Evolutionary conservation across 2,113 vertebrate genomes (phyloP).

Genomic region (Oreochromis niloticus): DNA sequence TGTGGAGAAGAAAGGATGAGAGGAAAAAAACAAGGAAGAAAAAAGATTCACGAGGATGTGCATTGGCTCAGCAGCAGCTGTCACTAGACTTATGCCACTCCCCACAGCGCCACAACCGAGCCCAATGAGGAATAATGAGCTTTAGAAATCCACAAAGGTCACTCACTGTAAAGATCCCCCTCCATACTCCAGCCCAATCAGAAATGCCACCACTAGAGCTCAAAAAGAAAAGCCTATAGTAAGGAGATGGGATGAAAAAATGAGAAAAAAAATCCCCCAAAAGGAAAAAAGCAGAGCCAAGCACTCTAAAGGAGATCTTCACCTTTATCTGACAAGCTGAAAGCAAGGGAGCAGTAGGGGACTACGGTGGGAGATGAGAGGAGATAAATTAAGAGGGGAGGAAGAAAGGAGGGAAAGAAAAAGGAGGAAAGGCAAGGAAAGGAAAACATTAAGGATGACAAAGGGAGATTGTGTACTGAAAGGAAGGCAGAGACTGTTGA

Average conservation of each 20-base stretch:
- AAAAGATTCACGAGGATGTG: constrained; percentile 17
- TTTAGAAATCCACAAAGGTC: constrained; percentile 72
- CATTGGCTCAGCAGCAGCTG: constrained; percentile 40
- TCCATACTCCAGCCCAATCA: constrained; percentile 37
- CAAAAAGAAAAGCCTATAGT: constrained; percentile 44
- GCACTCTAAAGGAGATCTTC: constrained; percentile 43
- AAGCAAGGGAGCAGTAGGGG: constrained; percentile 32
- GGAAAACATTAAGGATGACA: constrained; percentile 31
- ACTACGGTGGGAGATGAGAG: constrained; percentile 22
- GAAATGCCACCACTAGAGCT: constrained; percentile 50
- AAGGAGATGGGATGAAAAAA: not conserved
- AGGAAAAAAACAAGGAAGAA: not conserved
- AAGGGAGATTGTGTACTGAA: not conserved
- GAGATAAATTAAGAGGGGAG: not conserved
- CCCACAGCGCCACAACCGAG: constrained; percentile 41
- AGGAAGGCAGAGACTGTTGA: constrained; percentile 14
- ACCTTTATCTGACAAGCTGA: constrained; percentile 63
- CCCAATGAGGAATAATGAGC: constrained; percentile 68
- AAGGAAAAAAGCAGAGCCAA: constrained; percentile 35
- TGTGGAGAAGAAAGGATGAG: not conserved
- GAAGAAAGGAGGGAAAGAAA: not conserved
- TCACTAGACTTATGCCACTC: constrained; percentile 40
- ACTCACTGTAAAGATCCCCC: constrained; percentile 54
- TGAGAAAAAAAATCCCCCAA: not conserved
- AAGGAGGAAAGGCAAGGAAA: not conserved